phyloP scores from a whole-genome alignment of 2,888 invertebrate genomes.

The Mactromeris polynyma region DNA sequence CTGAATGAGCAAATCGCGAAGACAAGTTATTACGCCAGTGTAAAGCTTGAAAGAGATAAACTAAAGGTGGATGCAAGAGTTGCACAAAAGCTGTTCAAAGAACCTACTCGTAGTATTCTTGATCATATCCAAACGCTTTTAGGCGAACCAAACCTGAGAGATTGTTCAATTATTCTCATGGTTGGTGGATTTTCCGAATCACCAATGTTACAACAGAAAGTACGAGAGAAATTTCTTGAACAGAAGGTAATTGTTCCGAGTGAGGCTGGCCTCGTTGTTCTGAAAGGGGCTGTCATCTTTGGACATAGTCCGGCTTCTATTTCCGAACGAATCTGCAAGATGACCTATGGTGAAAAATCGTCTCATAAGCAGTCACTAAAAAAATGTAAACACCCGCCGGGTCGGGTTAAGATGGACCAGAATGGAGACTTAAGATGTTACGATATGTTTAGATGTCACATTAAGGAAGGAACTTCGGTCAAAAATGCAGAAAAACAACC shows the following conservation, averaged over 20 bases:
- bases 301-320: slow-evolving; percentile 43
- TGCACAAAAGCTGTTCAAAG: slow-evolving; percentile 23
- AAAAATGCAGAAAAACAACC: background rate
- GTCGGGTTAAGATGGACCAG: background rate
- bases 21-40: background rate
- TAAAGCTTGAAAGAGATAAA: slow-evolving; percentile 32
- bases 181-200: slow-evolving; percentile 56
- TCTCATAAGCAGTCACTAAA: background rate
- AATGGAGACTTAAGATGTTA: background rate
- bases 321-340: slow-evolving; percentile 17
- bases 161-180: slow-evolving; percentile 34
- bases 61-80: slow-evolving; percentile 23
- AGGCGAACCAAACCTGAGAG: background rate
- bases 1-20: background rate
- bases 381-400: background rate
- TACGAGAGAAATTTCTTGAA: slow-evolving; percentile 21
- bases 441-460: background rate
- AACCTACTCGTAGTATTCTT: slow-evolving; percentile 12
- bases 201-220: slow-evolving; percentile 36
- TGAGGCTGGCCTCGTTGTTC: slow-evolving; percentile 41
- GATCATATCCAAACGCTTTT: slow-evolving; percentile 30
- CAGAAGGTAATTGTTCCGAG: slow-evolving; percentile 31
- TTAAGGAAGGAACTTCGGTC: background rate
- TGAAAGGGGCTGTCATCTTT: slow-evolving; percentile 54
- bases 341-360: slow-evolving; percentile 26